Conservation (phyloP, 1,140 invertebrate genomes). For the Trachymyrmex cornetzi region DNA sequence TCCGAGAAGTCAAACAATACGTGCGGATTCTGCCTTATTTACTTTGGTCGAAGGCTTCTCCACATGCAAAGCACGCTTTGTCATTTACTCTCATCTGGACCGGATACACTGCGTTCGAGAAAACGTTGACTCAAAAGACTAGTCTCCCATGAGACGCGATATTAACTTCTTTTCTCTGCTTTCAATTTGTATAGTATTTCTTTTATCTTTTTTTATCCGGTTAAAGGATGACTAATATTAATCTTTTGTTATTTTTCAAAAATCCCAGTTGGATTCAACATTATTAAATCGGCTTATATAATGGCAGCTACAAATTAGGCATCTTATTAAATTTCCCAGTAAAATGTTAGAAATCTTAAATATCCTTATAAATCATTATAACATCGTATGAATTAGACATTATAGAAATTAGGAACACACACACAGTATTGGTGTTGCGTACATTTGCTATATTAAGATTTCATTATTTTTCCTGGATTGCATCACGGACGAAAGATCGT, state of each 20-base stretch:
- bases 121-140: conserved; percentile 52
- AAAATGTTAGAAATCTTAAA: background rate
- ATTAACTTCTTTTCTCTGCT: conserved; percentile 59
- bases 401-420: background rate
- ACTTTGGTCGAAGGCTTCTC: conserved; percentile 76
- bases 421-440: background rate
- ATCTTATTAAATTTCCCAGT: background rate
- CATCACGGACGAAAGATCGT: background rate
- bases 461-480: background rate
- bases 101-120: conserved; percentile 69
- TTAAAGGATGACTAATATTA: background rate
- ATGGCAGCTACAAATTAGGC: background rate
- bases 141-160: conserved; percentile 16
- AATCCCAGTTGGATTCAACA: background rate
- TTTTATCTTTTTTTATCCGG: background rate
- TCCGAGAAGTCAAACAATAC: conserved; percentile 82
- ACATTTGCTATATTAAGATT: conserved; percentile 6
- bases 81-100: conserved; percentile 82
- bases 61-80: conserved; percentile 83
- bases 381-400: background rate
- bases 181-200: background rate
- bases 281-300: background rate
- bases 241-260: background rate
- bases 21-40: conserved; percentile 83
- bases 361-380: background rate